Evolutionary conservation across 2,888 invertebrate species (phyloP).

Genomic region (Acronicta psi): DNA sequence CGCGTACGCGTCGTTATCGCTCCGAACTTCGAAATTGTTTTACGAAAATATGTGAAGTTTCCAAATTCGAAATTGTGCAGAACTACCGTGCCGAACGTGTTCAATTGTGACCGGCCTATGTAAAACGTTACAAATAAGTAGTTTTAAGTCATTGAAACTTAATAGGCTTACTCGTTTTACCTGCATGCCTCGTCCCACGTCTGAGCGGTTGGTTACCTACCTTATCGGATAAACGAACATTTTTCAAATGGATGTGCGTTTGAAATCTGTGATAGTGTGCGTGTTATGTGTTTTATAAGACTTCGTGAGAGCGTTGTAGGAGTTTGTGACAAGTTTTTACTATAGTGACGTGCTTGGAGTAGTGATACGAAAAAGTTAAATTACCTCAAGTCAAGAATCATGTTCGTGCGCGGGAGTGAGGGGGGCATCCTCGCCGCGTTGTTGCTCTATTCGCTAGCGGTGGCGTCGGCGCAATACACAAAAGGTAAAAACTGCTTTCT

Average conservation of each 20-base stretch:
- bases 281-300: slow-evolving; percentile 81
- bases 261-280: slow-evolving; percentile 85
- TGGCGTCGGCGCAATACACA: slow-evolving; percentile 84
- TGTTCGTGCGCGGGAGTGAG: slow-evolving; percentile 79
- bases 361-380: slow-evolving; percentile 72
- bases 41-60: slow-evolving; percentile 88
- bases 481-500: slow-evolving; percentile 84
- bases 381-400: slow-evolving; percentile 72
- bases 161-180: slow-evolving; percentile 86
- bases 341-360: slow-evolving; percentile 80
- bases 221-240: slow-evolving; percentile 87
- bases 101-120: slow-evolving; percentile 73
- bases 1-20: slow-evolving; percentile 72
- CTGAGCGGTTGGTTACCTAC: slow-evolving; percentile 84
- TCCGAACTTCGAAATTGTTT: slow-evolving; percentile 85
- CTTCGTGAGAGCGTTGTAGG: slow-evolving; percentile 77
- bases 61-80: slow-evolving; percentile 75
- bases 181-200: slow-evolving; percentile 87
- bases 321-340: slow-evolving; percentile 83
- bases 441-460: slow-evolving; percentile 77
- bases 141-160: slow-evolving; percentile 86
- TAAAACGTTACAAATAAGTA: slow-evolving; percentile 74
- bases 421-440: slow-evolving; percentile 77
- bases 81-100: slow-evolving; percentile 72
- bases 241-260: slow-evolving; percentile 89